Evolutionary conservation across 2,888 invertebrate genomes (phyloP).

Genomic region (Melanotus villosus): DNA sequence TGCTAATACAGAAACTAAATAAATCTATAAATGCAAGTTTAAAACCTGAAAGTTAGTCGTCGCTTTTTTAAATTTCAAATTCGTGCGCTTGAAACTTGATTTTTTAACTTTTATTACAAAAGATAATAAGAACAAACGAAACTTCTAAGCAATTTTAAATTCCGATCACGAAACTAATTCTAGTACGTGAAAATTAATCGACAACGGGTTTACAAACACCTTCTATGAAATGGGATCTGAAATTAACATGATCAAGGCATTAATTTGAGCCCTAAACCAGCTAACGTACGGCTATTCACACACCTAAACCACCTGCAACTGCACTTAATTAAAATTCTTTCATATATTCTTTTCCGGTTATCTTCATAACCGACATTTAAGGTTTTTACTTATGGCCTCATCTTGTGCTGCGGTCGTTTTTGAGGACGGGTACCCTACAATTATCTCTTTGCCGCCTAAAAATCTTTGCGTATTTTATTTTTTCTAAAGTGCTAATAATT

Average conservation of each 20-base stretch:
- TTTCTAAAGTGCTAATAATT: conserved; percentile 24
- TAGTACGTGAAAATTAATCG: conserved; percentile 47
- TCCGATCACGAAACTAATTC: conserved; percentile 51
- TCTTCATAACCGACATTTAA: conserved; percentile 50
- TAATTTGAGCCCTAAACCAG: conserved; percentile 51
- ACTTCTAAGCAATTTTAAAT: conserved; percentile 42
- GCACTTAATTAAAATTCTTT: conserved; percentile 57
- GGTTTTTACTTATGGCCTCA: conserved; percentile 50
- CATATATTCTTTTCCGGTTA: conserved; percentile 52
- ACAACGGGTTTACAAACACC: conserved; percentile 44
- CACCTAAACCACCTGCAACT: conserved; percentile 46
- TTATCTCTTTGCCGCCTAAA: conserved; percentile 42
- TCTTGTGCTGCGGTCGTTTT: conserved; percentile 45
- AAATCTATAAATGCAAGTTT: too few species aligned
- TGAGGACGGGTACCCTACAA: conserved; percentile 42
- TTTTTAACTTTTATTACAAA: too few species aligned
- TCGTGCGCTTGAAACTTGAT: too few species aligned
- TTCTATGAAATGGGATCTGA: conserved; percentile 52
- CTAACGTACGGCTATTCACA: conserved; percentile 41
- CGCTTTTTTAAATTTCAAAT: too few species aligned
- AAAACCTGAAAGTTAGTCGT: too few species aligned
- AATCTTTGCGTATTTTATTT: conserved; percentile 20
- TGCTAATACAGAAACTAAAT: too few species aligned
- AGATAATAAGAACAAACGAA: too few species aligned
- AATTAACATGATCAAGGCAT: conserved; percentile 55